Percentiles rank a stretch among this genome's conserved stretches.
phyloP scores from a whole-genome alignment of 2,797 vertebrate species.

The Helostoma temminkii region DNA sequence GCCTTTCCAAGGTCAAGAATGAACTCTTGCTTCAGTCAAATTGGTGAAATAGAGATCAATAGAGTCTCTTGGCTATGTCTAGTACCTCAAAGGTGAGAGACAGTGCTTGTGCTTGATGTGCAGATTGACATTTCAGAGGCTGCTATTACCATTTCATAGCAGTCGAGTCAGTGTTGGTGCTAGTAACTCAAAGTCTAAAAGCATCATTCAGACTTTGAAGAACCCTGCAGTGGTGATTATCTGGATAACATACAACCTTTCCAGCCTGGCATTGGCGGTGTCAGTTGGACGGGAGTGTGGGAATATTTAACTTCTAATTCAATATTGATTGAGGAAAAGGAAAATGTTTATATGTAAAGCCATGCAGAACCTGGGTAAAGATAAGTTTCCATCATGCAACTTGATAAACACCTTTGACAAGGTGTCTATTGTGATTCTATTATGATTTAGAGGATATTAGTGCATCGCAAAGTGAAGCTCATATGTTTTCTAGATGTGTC shows the following conservation, averaged over 20 bases:
- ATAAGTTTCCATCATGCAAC: too few relatives aligned
- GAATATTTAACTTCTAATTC: not conserved
- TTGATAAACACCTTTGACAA: too few relatives aligned
- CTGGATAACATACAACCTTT: slow-evolving; percentile 3
- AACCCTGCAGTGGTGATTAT: slow-evolving; percentile 14
- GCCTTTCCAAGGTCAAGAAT: slow-evolving; percentile 1
- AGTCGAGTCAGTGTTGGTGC: slow-evolving; percentile 4
- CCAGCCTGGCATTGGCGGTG: not conserved
- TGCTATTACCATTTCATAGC: slow-evolving; percentile 19
- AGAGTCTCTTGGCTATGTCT: not conserved
- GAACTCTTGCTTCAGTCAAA: not conserved
- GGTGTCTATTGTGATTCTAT: too few relatives aligned
- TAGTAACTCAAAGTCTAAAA: not conserved
- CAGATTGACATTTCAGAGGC: slow-evolving; percentile 15
- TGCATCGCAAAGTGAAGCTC: too few relatives aligned
- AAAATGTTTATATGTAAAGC: too few relatives aligned
- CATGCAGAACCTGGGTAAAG: too few relatives aligned
- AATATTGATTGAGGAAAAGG: not conserved
- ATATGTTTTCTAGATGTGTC: too few relatives aligned
- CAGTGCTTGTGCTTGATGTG: slow-evolving; percentile 6
- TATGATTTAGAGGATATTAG: too few relatives aligned
- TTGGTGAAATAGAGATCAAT: not conserved
- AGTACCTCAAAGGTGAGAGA: slow-evolving; percentile 2
- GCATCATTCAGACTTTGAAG: slow-evolving; percentile 20
- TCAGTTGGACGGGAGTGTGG: slow-evolving; percentile 3